A percentile compares a stretch with the other conserved stretches of the same genome.
Conservation (phyloP, 1,140 invertebrate genomes). For the Branchinecta lindahli region DNA sequence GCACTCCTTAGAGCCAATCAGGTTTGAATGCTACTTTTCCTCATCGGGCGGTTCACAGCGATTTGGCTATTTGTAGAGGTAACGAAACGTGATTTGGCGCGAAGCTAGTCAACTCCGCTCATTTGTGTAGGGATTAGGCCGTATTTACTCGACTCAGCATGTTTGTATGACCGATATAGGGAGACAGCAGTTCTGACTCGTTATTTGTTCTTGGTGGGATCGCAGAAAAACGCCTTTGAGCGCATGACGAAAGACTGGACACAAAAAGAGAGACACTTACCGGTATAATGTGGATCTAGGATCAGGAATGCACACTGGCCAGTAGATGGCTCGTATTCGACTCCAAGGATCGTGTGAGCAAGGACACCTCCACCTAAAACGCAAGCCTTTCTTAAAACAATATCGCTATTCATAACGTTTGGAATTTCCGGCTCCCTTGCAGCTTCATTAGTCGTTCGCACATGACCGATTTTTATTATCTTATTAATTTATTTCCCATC, state of each 20-base stretch:
- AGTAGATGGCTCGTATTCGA: constrained; percentile 58
- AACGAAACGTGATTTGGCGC: too few species aligned
- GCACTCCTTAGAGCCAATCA: too few species aligned
- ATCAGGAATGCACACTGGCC: constrained; percentile 74
- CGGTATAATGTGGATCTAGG: constrained; percentile 95
- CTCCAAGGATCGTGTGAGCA: constrained; percentile 93
- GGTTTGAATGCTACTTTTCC: too few species aligned
- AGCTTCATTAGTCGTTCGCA: not conserved
- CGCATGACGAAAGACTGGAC: not conserved
- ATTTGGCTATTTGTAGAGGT: too few species aligned
- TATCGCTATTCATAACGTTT: constrained; percentile 4
- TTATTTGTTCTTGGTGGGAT: not conserved
- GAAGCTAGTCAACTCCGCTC: too few species aligned
- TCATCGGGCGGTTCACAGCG: too few species aligned
- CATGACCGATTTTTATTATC: too few species aligned
- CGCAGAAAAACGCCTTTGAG: not conserved
- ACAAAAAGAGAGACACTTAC: constrained; percentile 28
- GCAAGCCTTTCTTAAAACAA: constrained; percentile 23
- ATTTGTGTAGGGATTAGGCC: too few species aligned
- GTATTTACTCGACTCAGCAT: too few species aligned
- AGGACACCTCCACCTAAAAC: constrained; percentile 76
- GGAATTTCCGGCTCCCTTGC: not conserved
- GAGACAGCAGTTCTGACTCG: too few species aligned
- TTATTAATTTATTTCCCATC: too few species aligned
- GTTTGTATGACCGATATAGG: too few species aligned